Base-by-base conservation (phyloP, 2,888 invertebrate species). In the Drosophila sordidapex region DNA sequence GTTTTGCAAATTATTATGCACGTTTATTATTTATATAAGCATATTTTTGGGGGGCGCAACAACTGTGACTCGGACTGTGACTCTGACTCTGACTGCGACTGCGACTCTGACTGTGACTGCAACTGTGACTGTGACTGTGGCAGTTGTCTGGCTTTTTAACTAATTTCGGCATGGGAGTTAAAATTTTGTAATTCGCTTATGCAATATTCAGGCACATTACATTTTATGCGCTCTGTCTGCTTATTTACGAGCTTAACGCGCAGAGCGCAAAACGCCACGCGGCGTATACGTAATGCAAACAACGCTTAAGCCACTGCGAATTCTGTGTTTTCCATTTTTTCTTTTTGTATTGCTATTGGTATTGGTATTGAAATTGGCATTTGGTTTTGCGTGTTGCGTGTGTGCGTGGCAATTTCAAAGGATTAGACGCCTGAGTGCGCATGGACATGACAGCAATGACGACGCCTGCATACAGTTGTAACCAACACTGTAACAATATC, bases 381-480 rank as follows among this genome's bases (percentile, higher is more conserved):
- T 72, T 66, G 74, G 46, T 51, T 52, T 56, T 40, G 48, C 53
- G 18, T 27, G 46, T 18, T 57, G 40, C 56, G 21, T 62, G 68
- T 70, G 57, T 71, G 78, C 71, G 69, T 71, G 79, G 87, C 82
- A 79, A 79, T 90, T 90, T 90, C 82, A 83, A 89, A 90, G 90
- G 90, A 90, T 87, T 87, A 90, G 80, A 78, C 87, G 78, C 77
- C 76, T 70, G 77, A 87, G 64, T 79, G 89, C 86, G 74, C 90
- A 76, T 89, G 83, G 87, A 84, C 79, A 81, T 84, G 78, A 77
- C 79, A 69, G 81, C 72, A 69, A 65, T 43, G 76, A 57, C 56
- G 70, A 27, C 70, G 75, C 69, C 70, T 56, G 71, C 70, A 71
- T 68, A 54, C 54, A 59, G 48, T 54, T 56, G 48, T 54, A 46